These are phyloP conservation scores for Lagria hirta DNA, from an alignment of 2,888 invertebrate genomes.

Conservation along the genomic window DNA sequence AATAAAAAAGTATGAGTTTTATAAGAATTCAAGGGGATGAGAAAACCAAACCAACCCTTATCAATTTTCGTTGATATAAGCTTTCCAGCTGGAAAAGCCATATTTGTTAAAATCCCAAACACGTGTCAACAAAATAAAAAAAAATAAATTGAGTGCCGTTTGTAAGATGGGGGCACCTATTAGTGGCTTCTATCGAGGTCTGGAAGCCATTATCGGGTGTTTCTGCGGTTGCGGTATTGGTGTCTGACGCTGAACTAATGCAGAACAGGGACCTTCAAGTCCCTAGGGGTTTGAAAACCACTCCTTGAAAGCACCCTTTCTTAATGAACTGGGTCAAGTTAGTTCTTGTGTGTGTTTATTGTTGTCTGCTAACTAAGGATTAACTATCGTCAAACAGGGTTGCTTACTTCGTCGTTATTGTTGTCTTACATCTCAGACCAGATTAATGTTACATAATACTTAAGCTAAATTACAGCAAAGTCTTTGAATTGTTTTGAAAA, in stretches of 20 bases:
- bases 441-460: too few relatives aligned
- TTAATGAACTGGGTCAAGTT: slow-evolving; percentile 28
- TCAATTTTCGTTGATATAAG: too few relatives aligned
- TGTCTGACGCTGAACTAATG: slow-evolving; percentile 28
- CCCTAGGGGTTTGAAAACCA: slow-evolving; percentile 16
- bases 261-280: slow-evolving; percentile 26
- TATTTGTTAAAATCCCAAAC: slow-evolving; percentile 17
- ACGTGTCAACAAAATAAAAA: slow-evolving; percentile 23
- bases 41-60: too few relatives aligned
- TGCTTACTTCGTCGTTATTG: too few relatives aligned
- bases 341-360: slow-evolving; percentile 8
- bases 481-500: too few relatives aligned
- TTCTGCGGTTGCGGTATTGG: slow-evolving; percentile 25
- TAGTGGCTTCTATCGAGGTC: slow-evolving; percentile 28
- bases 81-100: too few relatives aligned
- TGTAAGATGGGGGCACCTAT: slow-evolving; percentile 26
- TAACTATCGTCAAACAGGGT: slow-evolving; percentile 4
- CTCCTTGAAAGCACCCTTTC: slow-evolving; percentile 13
- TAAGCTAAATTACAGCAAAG: too few relatives aligned
- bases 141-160: slow-evolving; percentile 24
- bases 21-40: too few relatives aligned
- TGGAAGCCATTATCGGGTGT: slow-evolving; percentile 28
- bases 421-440: too few relatives aligned
- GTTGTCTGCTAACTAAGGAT: slow-evolving; percentile 12
- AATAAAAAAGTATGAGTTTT: too few relatives aligned